phyloP scores from a whole-genome alignment of 2,113 vertebrate species.

The Pangasianodon hypophthalmus region DNA sequence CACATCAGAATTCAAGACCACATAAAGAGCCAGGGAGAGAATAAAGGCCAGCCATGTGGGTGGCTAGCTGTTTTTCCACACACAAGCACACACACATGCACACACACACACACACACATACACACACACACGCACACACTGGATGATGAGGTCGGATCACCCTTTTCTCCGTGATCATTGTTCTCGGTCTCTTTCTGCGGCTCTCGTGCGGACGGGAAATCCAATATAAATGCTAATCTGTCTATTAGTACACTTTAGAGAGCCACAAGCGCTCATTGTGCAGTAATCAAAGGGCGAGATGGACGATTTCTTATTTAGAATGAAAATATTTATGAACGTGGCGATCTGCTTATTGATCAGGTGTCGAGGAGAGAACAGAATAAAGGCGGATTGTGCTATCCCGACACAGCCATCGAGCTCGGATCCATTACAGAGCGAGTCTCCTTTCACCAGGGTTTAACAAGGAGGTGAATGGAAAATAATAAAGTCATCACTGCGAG shows the following conservation, averaged over 20 bases:
- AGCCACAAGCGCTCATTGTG: conserved; percentile 70
- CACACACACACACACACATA: conserved; percentile 40
- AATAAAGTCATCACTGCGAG: conserved; percentile 20
- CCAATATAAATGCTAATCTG: conserved; percentile 83
- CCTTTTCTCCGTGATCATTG: conserved; percentile 70
- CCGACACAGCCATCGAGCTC: not conserved
- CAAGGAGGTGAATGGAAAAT: conserved; percentile 34
- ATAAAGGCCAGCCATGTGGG: conserved; percentile 31
- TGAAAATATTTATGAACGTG: conserved; percentile 75
- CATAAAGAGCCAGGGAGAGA: not conserved
- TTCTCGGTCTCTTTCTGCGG: conserved; percentile 67
- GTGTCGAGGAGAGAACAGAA: not conserved
- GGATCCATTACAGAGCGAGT: conserved; percentile 24
- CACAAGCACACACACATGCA: not conserved
- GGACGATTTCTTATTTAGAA: conserved; percentile 68
- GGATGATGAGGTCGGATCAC: conserved; percentile 64
- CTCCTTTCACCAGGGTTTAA: conserved; percentile 31
- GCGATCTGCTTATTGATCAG: conserved; percentile 64
- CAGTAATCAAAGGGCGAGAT: conserved; percentile 72
- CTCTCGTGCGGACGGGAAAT: conserved; percentile 69
- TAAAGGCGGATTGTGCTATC: conserved; percentile 9
- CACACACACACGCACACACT: conserved; percentile 45
- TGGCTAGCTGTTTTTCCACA: conserved; percentile 5
- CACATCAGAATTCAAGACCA: conserved; percentile 13
- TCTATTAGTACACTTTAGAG: conserved; percentile 77